Base-by-base conservation (phyloP, 2,797 vertebrate genomes). In the Intellagama lesueurii region DNA sequence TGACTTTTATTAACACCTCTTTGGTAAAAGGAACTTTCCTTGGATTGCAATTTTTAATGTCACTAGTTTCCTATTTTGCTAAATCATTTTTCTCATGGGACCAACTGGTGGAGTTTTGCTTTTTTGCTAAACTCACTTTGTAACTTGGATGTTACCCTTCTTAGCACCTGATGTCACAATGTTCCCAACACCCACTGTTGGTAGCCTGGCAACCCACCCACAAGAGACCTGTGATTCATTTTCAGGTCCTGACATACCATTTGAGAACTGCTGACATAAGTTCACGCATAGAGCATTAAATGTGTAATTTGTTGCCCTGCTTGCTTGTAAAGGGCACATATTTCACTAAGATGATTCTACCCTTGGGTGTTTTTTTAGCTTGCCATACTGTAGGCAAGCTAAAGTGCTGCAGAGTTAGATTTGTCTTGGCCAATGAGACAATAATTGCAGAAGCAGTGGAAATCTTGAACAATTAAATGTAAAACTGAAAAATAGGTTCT, bases 151-250 rank as follows among this genome's bases (percentile, higher is more conserved):
- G 40, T 83, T 88, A 76, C 60, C 72, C 87, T 83, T 68, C 81
- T 83, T 88, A 83, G 87, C 72, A 83, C 87, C 87, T 88, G 81
- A 83, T 88, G 87, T 88, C 72, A 83, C 72, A 47, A 49, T 83
- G 87, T 83, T 88, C 87, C 87, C 56, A 88, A 88, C 87, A 83
- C 87, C 72, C 81, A 88, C 87, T 77, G 22, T 52, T 83, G 81
- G 87, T 88, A 88, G 52, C 87, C 44, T 88, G 87, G 87, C 87
- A 88, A 88, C 87, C 81, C 87, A 83, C 87, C 87, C 87, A 88
- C 87, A 88, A 68, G 87, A 68, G 81, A 30, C 72, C 81, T 88
- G 87, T 88, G 87, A 88, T 77, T 88, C 81, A 83, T 24, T 83
- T 24, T 68, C 81, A 49, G 87, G 81, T 88, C 87, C 72, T 88